These are phyloP conservation scores for Anarsia innoxiella DNA, from an alignment of 2,888 invertebrate genomes.

Conservation along the genomic window DNA sequence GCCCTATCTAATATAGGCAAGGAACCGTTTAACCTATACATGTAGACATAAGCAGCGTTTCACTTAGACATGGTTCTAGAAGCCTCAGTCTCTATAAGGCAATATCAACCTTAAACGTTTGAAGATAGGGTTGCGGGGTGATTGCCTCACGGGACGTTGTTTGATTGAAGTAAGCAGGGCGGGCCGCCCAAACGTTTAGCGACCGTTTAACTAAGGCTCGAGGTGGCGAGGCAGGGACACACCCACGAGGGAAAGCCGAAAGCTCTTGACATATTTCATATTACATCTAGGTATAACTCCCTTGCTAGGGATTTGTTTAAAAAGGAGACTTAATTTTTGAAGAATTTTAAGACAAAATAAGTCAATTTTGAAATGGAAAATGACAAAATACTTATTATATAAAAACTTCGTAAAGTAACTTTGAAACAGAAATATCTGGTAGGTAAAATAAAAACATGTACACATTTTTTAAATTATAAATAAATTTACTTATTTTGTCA, in stretches of 20 bases:
- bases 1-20: constrained; percentile 52
- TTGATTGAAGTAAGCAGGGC: constrained; percentile 56
- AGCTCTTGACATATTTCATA: constrained; percentile 12
- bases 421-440: too few relatives aligned
- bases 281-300: too few relatives aligned
- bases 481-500: too few relatives aligned
- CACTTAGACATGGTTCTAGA: constrained; percentile 44
- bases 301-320: too few relatives aligned
- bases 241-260: constrained; percentile 44
- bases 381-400: too few relatives aligned
- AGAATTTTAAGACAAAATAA: too few relatives aligned
- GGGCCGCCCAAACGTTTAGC: constrained; percentile 76
- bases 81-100: constrained; percentile 4
- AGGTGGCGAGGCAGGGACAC: constrained; percentile 57
- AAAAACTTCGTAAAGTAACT: too few relatives aligned
- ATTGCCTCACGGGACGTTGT: constrained; percentile 39
- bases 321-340: too few relatives aligned
- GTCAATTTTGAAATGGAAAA: too few relatives aligned
- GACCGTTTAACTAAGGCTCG: constrained; percentile 67
- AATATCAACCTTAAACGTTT: constrained; percentile 34
- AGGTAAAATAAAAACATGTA: too few relatives aligned
- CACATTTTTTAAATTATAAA: too few relatives aligned
- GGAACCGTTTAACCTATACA: constrained; percentile 58
- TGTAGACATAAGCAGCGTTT: constrained; percentile 43
- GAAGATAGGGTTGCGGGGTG: constrained; percentile 14